A percentile compares a stretch with the other conserved stretches of the same genome.
Evolutionary conservation across 2,888 invertebrate species (phyloP).

Genomic region (Hanleya hanleyi): DNA sequence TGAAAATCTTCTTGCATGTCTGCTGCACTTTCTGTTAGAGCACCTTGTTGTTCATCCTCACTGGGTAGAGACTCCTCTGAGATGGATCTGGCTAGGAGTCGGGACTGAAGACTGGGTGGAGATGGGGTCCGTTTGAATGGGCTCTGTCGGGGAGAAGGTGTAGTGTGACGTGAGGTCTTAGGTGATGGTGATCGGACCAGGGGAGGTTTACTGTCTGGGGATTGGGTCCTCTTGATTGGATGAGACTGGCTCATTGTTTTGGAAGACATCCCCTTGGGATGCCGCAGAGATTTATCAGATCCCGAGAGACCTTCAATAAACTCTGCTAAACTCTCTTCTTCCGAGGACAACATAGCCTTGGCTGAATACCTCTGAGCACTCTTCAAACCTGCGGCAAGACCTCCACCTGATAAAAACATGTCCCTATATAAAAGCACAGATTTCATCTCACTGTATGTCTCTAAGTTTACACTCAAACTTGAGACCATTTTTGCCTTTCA

Average conservation of each 20-base stretch:
- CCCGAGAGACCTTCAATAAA: conserved; percentile 47
- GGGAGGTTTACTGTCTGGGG: conserved; percentile 45
- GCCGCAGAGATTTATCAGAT: background rate
- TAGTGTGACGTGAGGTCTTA: conserved; percentile 22
- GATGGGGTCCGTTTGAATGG: conserved; percentile 25
- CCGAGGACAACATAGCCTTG: conserved; percentile 56
- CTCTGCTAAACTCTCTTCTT: conserved; percentile 65
- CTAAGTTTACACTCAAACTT: too few relatives aligned
- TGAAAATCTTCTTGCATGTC: too few relatives aligned
- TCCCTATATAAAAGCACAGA: too few relatives aligned
- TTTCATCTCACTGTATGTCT: too few relatives aligned
- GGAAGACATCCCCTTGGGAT: background rate
- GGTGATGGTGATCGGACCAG: conserved; percentile 37
- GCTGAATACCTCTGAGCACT: conserved; percentile 40
- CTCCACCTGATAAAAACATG: too few relatives aligned
- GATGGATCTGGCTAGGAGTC: conserved; percentile 24
- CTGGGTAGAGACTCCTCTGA: conserved; percentile 52
- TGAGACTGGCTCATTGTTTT: background rate
- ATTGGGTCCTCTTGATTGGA: conserved; percentile 29
- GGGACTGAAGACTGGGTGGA: conserved; percentile 49
- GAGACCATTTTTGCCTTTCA: too few relatives aligned
- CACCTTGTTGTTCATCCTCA: too few relatives aligned
- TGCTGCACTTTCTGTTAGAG: too few relatives aligned
- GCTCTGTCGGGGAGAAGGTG: conserved; percentile 43
- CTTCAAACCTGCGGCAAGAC: conserved; percentile 37